Evolutionary conservation across 2,888 invertebrate genomes (phyloP), one percentile per base, ranked within the genome.

Genomic region (Geotrupes spiniger): DNA sequence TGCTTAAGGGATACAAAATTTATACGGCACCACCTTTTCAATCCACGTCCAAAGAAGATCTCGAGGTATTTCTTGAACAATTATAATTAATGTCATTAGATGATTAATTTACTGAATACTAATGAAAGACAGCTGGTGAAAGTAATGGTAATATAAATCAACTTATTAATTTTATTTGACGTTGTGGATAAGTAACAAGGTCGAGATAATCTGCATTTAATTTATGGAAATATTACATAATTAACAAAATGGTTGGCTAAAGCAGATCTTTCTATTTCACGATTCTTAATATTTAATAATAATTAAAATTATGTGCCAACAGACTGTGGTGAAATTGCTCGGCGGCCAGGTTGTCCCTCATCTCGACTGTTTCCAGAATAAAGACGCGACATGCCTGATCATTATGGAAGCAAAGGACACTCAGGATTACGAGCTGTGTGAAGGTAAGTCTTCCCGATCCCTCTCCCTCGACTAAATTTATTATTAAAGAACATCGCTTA

Each of bases 1-100:
- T 81, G 33, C 77, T 82, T 50, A 59, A 70, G 44, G 78, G 76
- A 5, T 77, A 76, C 56, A 75, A 71, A 10, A 79, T 82, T 60
- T 76, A 69, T 66, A 77, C 76, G 49, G 72, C 76, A 60, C 73
- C 74, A 25, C 79, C 80, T 0, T 78, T 80, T 41, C 14, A 55
- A 14, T 60, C 64, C 3, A 60, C 64, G 9, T 57, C 61, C 2
- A 54, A 60, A 50, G 48, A 50, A 2, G 70, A 70, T 42, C 43
- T 72, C 12, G 68, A 71, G 63, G 71, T 71, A n/a, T n/a, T n/a
- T n/a, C n/a, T n/a, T n/a, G n/a, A 54, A n/a, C n/a, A n/a, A n/a
- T n/a, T n/a, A n/a, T n/a, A n/a, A n/a, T n/a, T n/a, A n/a, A n/a
- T n/a, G n/a, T n/a, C n/a, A n/a, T n/a, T n/a, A n/a, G n/a, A n/a